Evolutionary conservation across 2,113 vertebrate genomes (phyloP), one percentile per base, ranked within the genome.

Genomic region (Callorhinus ursinus): DNA sequence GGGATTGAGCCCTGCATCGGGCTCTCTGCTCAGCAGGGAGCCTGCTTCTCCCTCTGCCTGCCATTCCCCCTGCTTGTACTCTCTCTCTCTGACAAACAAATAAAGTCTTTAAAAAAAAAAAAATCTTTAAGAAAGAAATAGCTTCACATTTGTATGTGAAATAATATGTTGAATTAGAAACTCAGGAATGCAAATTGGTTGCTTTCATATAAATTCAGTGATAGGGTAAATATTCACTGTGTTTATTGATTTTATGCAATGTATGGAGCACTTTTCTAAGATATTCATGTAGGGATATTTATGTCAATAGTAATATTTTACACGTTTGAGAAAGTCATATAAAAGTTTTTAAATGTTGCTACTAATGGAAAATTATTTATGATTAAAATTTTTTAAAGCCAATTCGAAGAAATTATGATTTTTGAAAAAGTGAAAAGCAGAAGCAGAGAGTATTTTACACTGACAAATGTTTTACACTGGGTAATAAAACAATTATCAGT

Each of bases 371-470:
- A 65, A 90, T 65, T 79, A 88, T 76, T 89, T 89, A 26, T 12
- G 19, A 90, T 65, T 51, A 42, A 39, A 79, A 63, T 13, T 31
- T 63, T 63, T 63, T 63, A 24, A 63, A 55, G 28, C 26, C 22
- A 85, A 65, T 85, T 46, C 28, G 49, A 65, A 59, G 36, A 76
- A 65, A 80, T 79, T 16, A 79, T 22, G 33, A 77, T 42, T 55
- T 92, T 92, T 77, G 61, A 49, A 88, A 71, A 71, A 61, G 15
- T 94, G n/a, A 63, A 82, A 18, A 59, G 72, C 24, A 65, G 18
- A 86, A 74, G 28, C 61, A 80, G 42, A 94, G 51, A 89, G 22
- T 89, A 82, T 88, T 94, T 72, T 81, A 88, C 13, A 72, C 24
- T 53, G 76, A 21, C 8, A 77, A 77, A 55, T 67, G 42, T 49